Conservation (phyloP, 2,797 vertebrate genomes). For the Ctenochaetus hawaiiensis region DNA sequence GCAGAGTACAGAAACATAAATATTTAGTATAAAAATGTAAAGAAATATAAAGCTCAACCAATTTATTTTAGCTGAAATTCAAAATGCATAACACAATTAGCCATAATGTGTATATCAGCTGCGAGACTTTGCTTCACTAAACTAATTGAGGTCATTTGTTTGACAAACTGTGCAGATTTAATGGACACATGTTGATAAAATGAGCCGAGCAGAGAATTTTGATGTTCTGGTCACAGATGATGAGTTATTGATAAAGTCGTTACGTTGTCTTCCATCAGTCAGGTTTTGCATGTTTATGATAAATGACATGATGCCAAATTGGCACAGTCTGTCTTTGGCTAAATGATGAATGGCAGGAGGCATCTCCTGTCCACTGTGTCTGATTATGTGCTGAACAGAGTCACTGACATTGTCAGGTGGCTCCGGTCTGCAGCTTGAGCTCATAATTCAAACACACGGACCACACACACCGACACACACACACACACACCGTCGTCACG, state of each 20-base stretch:
- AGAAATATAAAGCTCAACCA: too few species aligned
- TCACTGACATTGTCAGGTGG: constrained; percentile 24
- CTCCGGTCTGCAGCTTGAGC: constrained; percentile 12
- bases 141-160: constrained; percentile 50
- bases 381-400: constrained; percentile 50
- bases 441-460: constrained; percentile 32
- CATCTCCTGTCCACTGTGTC: constrained; percentile 34
- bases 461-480: too few species aligned
- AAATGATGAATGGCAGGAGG: constrained; percentile 67
- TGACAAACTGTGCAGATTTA: constrained; percentile 51
- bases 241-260: constrained; percentile 73
- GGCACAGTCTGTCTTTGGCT: constrained; percentile 26
- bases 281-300: constrained; percentile 52
- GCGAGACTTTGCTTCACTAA: constrained; percentile 1
- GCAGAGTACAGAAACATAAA: too few species aligned
- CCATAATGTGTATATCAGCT: not conserved
- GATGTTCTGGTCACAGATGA: constrained; percentile 63
- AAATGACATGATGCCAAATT: constrained; percentile 44
- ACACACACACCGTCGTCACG: not conserved
- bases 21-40: too few species aligned
- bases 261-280: constrained; percentile 50
- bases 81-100: too few species aligned
- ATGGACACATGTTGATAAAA: constrained; percentile 22
- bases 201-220: constrained; percentile 33
- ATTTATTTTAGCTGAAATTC: too few species aligned